Percentiles rank a stretch among this genome's conserved stretches.
Evolutionary conservation across 2,888 invertebrate genomes (phyloP).

Genomic region (Eulithis prunata): DNA sequence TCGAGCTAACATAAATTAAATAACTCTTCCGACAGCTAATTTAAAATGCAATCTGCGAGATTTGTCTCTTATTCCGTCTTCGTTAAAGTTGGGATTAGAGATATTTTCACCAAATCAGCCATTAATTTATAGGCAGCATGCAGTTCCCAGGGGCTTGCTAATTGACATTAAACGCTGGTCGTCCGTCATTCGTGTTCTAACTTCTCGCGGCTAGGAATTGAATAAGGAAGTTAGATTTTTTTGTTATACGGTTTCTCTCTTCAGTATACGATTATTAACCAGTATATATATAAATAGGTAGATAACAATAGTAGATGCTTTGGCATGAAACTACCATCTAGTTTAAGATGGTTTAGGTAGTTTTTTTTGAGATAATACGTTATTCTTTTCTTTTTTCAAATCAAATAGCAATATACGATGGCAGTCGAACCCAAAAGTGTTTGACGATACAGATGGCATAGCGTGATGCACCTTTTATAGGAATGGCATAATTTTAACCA

Average conservation of each 20-base stretch:
- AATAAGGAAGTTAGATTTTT: slow-evolving; percentile 43
- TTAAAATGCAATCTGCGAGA: slow-evolving; percentile 8
- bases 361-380: too few relatives aligned
- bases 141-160: slow-evolving; percentile 62
- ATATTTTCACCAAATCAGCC: slow-evolving; percentile 41
- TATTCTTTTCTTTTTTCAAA: too few relatives aligned
- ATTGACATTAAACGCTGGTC: slow-evolving; percentile 74
- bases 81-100: slow-evolving; percentile 47
- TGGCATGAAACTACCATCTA: too few relatives aligned
- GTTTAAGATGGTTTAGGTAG: too few relatives aligned
- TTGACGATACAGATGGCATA: too few relatives aligned
- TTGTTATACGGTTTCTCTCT: slow-evolving; percentile 30
- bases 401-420: too few relatives aligned
- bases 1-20: slow-evolving; percentile 17
- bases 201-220: slow-evolving; percentile 58
- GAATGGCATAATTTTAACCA: not conserved
- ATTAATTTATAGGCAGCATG: slow-evolving; percentile 60
- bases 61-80: slow-evolving; percentile 33
- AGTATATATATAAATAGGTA: not conserved
- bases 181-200: slow-evolving; percentile 71
- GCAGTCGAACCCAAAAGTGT: too few relatives aligned
- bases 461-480: not conserved
- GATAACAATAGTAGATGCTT: too few relatives aligned
- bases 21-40: slow-evolving; percentile 19
- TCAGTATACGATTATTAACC: slow-evolving; percentile 12